A percentile compares a stretch with the other conserved stretches of the same genome.
Conservation (phyloP, 2,797 vertebrate genomes). For the Sebastes cheni region DNA sequence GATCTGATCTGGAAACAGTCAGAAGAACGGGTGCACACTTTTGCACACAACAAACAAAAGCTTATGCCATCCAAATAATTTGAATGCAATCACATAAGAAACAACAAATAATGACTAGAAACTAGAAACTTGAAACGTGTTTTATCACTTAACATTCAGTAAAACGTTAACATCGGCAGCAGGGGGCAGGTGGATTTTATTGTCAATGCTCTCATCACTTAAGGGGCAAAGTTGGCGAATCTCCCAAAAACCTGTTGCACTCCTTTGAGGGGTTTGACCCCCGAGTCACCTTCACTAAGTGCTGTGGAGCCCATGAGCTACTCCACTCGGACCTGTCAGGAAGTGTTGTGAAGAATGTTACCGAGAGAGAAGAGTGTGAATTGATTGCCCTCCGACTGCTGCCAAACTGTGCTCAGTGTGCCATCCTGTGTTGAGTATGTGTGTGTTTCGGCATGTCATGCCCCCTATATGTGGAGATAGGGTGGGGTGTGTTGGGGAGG, state of each 20-base stretch:
- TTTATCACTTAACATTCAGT: constrained; percentile 13
- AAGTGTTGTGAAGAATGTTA: constrained; percentile 60
- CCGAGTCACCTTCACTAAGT: constrained; percentile 39
- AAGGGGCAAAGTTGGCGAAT: constrained; percentile 25
- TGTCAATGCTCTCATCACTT: constrained; percentile 47
- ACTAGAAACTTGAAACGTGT: neutral
- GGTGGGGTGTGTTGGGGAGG: neutral
- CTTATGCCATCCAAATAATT: neutral
- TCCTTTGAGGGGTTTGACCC: constrained; percentile 47
- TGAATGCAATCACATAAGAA: too few relatives aligned
- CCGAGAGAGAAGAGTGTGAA: constrained; percentile 51
- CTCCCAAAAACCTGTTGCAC: constrained; percentile 65
- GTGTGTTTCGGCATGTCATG: constrained; percentile 50
- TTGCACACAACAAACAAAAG: neutral
- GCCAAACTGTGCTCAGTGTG: constrained; percentile 44
- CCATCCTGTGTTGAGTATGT: constrained; percentile 44
- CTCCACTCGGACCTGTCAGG: constrained; percentile 62
- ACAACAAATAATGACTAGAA: neutral
- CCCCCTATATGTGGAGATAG: constrained; percentile 35
- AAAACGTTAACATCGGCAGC: neutral
- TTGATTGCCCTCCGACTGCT: constrained; percentile 62
- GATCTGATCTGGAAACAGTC: neutral
- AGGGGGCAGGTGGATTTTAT: constrained; percentile 51
- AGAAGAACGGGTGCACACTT: neutral
- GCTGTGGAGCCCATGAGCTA: constrained; percentile 35